Percentiles rank a stretch among this genome's conserved stretches.
These are phyloP conservation scores for Tenualosa thibaudeaui DNA, from an alignment of 2,797 vertebrate species.

Conservation along the genomic window DNA sequence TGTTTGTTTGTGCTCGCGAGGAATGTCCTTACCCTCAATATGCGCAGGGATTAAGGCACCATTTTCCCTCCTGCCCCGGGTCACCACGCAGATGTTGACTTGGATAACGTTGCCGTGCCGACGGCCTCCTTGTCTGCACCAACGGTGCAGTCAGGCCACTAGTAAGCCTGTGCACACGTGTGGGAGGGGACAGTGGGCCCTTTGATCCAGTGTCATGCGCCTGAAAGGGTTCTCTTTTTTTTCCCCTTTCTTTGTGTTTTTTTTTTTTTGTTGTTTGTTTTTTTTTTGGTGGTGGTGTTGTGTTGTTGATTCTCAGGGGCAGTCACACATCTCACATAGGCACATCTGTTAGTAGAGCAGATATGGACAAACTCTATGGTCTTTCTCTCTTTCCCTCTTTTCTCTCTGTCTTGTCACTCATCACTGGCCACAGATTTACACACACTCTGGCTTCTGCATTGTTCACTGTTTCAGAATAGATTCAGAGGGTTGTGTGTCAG, in stretches of 20 bases:
- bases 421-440: background rate
- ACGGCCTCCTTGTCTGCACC: constrained; percentile 58
- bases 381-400: background rate
- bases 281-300: background rate
- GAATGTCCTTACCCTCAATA: constrained; percentile 31
- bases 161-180: constrained; percentile 54
- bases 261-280: background rate
- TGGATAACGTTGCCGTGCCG: constrained; percentile 74
- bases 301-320: constrained; percentile 16
- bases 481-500: background rate
- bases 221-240: background rate
- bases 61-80: constrained; percentile 66
- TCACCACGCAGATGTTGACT: constrained; percentile 74
- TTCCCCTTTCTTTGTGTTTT: too few relatives aligned
- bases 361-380: background rate
- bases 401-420: background rate
- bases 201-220: constrained; percentile 32
- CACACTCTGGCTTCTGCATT: background rate
- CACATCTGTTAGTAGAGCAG: constrained; percentile 9
- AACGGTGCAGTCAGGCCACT: constrained; percentile 60
- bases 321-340: constrained; percentile 4
- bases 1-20: constrained; percentile 34
- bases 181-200: background rate
- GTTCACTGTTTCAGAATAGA: background rate
- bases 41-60: constrained; percentile 72